These are phyloP conservation scores for Rhinichthys klamathensis DNA, from an alignment of 2,113 vertebrate genomes.

Conservation along the genomic window DNA sequence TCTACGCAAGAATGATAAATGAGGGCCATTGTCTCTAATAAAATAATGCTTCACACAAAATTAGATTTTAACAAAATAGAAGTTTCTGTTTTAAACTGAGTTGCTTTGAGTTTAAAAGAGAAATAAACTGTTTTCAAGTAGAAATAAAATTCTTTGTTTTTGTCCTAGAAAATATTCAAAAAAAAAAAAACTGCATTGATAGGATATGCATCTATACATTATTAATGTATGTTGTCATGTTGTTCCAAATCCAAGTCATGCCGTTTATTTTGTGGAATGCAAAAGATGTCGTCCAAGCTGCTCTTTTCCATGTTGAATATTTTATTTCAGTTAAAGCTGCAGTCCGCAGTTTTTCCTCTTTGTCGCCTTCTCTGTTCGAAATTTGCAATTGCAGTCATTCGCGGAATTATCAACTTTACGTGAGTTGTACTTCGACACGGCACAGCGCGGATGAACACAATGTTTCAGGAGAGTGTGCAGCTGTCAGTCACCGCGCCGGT, in stretches of 20 bases:
- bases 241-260: neutral
- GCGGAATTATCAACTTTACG: no score
- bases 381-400: no score
- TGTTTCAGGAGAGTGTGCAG: no score
- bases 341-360: no score
- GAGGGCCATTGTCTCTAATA: no score
- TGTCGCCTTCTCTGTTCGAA: no score
- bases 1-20: no score
- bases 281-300: neutral
- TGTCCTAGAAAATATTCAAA: conserved; percentile 18
- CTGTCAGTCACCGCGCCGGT: no score
- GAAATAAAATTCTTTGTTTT: neutral
- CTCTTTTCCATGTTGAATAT: neutral
- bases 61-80: neutral
- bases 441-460: no score
- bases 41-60: neutral
- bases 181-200: neutral
- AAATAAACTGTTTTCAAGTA: neutral
- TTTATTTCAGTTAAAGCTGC: neutral
- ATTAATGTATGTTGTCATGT: neutral
- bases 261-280: neutral
- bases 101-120: neutral
- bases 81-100: neutral
- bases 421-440: no score
- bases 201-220: neutral